A percentile compares a stretch with the other conserved stretches of the same genome.
phyloP scores from a whole-genome alignment of 2,888 invertebrate species.

The Oscheius sp. region DNA sequence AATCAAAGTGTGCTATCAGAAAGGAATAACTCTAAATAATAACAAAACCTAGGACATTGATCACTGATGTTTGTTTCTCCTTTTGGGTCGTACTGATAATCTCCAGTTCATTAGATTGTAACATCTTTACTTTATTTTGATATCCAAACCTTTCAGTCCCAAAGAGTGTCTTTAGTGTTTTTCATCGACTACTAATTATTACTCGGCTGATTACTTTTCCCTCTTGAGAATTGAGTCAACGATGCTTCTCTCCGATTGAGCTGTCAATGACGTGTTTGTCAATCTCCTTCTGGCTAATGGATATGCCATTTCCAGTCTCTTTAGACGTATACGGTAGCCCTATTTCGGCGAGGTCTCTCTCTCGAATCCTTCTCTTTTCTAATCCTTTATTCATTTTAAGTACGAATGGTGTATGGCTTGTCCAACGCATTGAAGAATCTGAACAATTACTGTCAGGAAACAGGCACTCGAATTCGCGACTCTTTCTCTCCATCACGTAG shows the following conservation, averaged over 20 bases:
- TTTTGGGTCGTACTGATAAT: no score
- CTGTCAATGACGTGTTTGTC: neutral
- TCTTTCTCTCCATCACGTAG: slow-evolving; percentile 60
- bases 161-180: no score
- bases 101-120: no score
- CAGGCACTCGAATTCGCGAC: slow-evolving; percentile 57
- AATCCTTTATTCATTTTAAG: slow-evolving; percentile 3
- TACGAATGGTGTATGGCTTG: slow-evolving; percentile 58
- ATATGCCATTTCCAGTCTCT: neutral
- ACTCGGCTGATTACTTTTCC: neutral
- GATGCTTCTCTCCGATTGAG: neutral
- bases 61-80: no score
- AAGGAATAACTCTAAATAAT: no score
- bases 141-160: no score
- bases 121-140: no score
- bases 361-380: neutral
- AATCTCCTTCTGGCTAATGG: neutral
- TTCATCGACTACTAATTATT: no score
- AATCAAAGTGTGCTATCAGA: no score
- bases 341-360: neutral
- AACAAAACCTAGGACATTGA: no score
- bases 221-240: neutral
- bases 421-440: slow-evolving; percentile 61
- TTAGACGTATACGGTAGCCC: neutral
- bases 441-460: slow-evolving; percentile 66